Evolutionary conservation across 2,797 vertebrate species (phyloP).

Genomic region (Chelon auratus): DNA sequence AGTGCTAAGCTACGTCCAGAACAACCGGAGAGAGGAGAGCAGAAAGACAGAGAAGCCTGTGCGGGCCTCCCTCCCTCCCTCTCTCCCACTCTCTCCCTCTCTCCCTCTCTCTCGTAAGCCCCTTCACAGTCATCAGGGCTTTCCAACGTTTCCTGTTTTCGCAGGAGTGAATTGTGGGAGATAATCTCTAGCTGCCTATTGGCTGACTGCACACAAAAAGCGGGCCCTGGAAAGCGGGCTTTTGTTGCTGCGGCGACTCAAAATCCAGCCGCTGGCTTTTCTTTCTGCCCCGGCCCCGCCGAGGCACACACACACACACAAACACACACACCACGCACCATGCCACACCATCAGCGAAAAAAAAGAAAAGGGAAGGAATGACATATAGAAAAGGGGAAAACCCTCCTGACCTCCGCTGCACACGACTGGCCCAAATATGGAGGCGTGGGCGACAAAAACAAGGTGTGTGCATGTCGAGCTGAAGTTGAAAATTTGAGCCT

Average conservation of each 20-base stretch:
- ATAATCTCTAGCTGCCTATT: slow-evolving; percentile 84
- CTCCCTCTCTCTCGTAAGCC: slow-evolving; percentile 75
- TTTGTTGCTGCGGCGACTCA: slow-evolving; percentile 82
- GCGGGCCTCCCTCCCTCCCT: slow-evolving; percentile 55
- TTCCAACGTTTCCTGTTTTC: slow-evolving; percentile 85
- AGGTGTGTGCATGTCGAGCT: slow-evolving; percentile 12
- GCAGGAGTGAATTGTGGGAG: slow-evolving; percentile 85
- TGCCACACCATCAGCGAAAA: slow-evolving; percentile 83
- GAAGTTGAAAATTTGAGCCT: slow-evolving; percentile 8
- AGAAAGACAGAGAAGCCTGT: slow-evolving; percentile 79
- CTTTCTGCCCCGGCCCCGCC: slow-evolving; percentile 69
- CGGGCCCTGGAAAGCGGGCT: slow-evolving; percentile 80
- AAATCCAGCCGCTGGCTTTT: slow-evolving; percentile 82
- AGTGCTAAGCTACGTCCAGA: slow-evolving; percentile 75
- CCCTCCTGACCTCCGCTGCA: slow-evolving; percentile 69
- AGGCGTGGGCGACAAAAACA: slow-evolving; percentile 34
- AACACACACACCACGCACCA: slow-evolving; percentile 48
- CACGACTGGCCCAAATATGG: slow-evolving; percentile 59
- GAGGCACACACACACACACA: slow-evolving; percentile 62
- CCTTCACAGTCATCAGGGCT: slow-evolving; percentile 83
- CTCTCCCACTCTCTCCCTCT: slow-evolving; percentile 25
- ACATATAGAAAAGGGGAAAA: slow-evolving; percentile 75
- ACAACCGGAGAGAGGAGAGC: slow-evolving; percentile 72
- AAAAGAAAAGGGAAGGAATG: slow-evolving; percentile 81
- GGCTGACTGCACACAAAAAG: slow-evolving; percentile 85